Base-by-base conservation (phyloP, 2,113 vertebrate genomes). In the Gadus macrocephalus region DNA sequence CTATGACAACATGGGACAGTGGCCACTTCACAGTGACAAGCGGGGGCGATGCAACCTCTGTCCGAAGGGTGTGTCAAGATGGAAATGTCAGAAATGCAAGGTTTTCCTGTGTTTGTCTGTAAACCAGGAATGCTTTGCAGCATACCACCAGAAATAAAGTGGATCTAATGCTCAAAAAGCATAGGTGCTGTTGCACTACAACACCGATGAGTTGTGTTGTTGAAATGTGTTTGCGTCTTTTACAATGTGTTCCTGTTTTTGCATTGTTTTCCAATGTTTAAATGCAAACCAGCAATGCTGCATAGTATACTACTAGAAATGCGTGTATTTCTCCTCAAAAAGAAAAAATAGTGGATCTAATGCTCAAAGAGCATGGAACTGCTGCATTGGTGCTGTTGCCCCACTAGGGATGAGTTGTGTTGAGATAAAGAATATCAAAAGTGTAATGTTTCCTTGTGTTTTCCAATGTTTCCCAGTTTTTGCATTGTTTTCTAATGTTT, bases 71-170 rank as follows among this genome's bases (percentile, higher is more conserved):
- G 71, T 79, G 64, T 71, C 68, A 1, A 70, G 73, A 69, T 74
- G 59, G 63, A 76, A 73, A 55, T 76, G 67, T 56, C 31, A 67
- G 20, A 78, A 78, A 67, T 74, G 68, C 20, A 42, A 64, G 14
- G 67, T 73, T 58, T 78, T 78, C 53, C 22, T 81, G 64, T 76
- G 80, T 53, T 67, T 78, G 67, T 76, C 70, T 42, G 15, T n/a
- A 55, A 70, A 73, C 22, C 38, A 76, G 38, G 8, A 76, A 63
- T 78, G 73, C 71, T 82, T 76, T 20, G 55, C 64, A 63, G 64
- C 66, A 61, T 73, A 82, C 67, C 76, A 76, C 64, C 63, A 66
- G 31, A 78, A 74, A 60, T 72, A 65, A 72, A 15, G 16, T 53
- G 38, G 60, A 56, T 9, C 35, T 38, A 38, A 38, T 38, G 35